Evolutionary conservation across 2,113 vertebrate species (phyloP).

Genomic region (Myrmecophaga tridactyla): DNA sequence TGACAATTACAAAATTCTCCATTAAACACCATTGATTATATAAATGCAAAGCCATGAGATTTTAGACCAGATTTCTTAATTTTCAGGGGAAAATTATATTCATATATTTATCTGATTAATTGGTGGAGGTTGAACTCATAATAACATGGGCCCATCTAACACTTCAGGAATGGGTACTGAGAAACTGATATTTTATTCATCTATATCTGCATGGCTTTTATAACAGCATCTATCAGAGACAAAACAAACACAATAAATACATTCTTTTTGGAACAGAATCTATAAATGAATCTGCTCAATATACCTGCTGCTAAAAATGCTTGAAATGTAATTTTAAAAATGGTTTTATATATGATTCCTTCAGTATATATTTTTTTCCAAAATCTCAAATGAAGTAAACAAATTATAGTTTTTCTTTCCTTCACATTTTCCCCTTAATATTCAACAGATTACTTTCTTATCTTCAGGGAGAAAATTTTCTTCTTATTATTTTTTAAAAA

Average conservation of each 20-base stretch:
- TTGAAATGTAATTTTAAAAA: neutral
- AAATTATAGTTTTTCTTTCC: neutral
- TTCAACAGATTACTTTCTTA: neutral
- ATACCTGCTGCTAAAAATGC: neutral
- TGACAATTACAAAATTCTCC: neutral
- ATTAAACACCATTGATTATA: neutral
- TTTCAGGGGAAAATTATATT: conserved; percentile 26
- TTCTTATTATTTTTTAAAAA: neutral
- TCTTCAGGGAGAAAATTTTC: too few species aligned
- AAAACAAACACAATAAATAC: neutral
- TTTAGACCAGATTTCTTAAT: neutral
- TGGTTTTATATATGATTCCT: neutral
- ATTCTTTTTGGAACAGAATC: neutral
- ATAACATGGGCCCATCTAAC: neutral
- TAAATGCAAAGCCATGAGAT: neutral
- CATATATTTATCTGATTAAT: neutral
- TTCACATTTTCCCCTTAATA: neutral
- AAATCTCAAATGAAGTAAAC: neutral
- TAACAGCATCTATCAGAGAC: neutral
- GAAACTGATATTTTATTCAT: conserved; percentile 10
- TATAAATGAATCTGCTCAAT: conserved; percentile 5
- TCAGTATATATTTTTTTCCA: conserved; percentile 26
- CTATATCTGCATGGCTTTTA: neutral
- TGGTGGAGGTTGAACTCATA: neutral
- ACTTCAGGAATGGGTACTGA: neutral